Evolutionary conservation across 2,113 vertebrate species (phyloP), one percentile per base, ranked within the genome.

Genomic region (Tilapia sparmanii): DNA sequence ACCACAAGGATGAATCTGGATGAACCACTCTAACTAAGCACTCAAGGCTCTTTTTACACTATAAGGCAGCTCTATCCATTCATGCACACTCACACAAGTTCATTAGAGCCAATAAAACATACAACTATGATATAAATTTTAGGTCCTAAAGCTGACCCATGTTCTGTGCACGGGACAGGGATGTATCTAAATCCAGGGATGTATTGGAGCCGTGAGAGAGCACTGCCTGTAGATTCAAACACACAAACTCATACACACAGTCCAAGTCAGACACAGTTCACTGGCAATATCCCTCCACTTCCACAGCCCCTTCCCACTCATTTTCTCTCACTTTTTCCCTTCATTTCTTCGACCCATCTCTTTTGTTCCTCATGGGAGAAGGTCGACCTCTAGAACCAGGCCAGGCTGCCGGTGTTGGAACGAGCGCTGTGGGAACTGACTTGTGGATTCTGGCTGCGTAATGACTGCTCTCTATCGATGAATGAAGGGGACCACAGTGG

Each of bases 381-480:
- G 86, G 88, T 89, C 71, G 31, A 86, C 91, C 88, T 84, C 86
- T 35, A 90, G 79, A 92, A 89, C 86, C 88, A 81, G 83, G 73
- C 82, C 83, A 55, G 68, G 52, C 57, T 88, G 76, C 80, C 16
- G 53, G 86, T 1, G 24, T 73, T 83, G 86, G 81, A 90, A 82
- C 76, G 3, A 85, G 61, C 10, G 8, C 88, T 89, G 93, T 94
- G 94, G 91, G 94, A 95, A 94, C 93, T 15, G 86, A 90, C 81
- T 93, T 94, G 85, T 81, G 73, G 84, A 94, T 89, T 93, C 93
- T 85, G 87, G 42, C 90, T 83, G 83, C 85, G 83, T 94, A 87
- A 88, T 86, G 91, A 91, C 91, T 82, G 81, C 87, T 88, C 87
- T 84, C 79, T 16, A 35, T 88, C 53, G 22, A 68, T 93, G 91